Percentiles rank a stretch among this genome's conserved stretches.
Conservation (phyloP, 2,888 invertebrate genomes). For the Callyntrura sp. region DNA sequence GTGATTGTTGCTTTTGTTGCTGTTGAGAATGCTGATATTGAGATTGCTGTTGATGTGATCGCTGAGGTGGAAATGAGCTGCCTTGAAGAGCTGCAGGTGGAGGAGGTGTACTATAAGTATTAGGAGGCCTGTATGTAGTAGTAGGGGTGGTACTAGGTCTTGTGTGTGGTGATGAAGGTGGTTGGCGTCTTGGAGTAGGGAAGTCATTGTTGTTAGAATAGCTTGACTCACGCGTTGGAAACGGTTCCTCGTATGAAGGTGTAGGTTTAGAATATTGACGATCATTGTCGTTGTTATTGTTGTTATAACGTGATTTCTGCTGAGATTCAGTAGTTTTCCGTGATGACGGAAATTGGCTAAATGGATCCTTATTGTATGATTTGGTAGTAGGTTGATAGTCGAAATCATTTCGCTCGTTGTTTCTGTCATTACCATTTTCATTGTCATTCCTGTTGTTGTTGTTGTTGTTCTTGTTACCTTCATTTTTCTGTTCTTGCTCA, state of each 20-base stretch:
- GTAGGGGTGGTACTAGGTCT: conserved; percentile 61
- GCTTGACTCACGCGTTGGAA: conserved; percentile 28
- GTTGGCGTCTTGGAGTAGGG: conserved; percentile 57
- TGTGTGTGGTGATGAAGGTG: conserved; percentile 61
- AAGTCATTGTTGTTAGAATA: conserved; percentile 45
- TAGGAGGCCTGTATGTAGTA: conserved; percentile 56
- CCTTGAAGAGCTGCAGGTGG: conserved; percentile 66
- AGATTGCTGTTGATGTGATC: conserved; percentile 18
- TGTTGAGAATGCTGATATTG: conserved; percentile 46
- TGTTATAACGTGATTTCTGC: conserved; percentile 15
- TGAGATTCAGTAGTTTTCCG: conserved; percentile 31
- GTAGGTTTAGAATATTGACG: conserved; percentile 47
- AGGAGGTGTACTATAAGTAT: conserved; percentile 42
- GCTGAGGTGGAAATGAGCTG: conserved; percentile 47
- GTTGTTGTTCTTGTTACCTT: conserved; percentile 34
- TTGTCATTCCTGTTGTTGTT: conserved; percentile 22
- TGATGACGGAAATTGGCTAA: conserved; percentile 50
- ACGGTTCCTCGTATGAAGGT: conserved; percentile 58
- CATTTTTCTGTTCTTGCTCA: conserved; percentile 59
- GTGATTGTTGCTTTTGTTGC: conserved; percentile 34
- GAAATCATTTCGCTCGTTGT: conserved; percentile 31
- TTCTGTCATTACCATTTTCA: neutral
- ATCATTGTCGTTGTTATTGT: conserved; percentile 21
- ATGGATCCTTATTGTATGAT: conserved; percentile 59
- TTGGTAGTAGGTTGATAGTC: conserved; percentile 53